phyloP scores from a whole-genome alignment of 2,113 vertebrate genomes.

The Stomatorhinus ivindoensis region DNA sequence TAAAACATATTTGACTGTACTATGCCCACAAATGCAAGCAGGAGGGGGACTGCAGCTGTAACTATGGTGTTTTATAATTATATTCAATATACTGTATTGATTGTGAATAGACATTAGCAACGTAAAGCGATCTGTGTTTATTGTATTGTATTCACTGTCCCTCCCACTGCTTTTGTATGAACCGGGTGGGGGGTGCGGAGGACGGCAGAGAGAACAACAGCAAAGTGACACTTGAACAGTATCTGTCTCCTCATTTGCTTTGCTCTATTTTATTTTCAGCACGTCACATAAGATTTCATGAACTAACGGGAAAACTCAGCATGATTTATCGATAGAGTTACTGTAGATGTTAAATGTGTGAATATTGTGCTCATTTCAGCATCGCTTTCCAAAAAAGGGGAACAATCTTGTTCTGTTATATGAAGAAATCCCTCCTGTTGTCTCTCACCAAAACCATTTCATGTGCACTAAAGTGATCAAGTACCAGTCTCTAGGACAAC shows the following conservation, averaged over 20 bases:
- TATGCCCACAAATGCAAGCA: too few species aligned
- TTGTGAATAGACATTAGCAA: neutral
- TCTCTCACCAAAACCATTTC: neutral
- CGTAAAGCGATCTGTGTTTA: too few species aligned
- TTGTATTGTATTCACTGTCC: too few species aligned
- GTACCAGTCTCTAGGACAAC: neutral
- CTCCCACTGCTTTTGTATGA: neutral
- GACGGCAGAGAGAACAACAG: neutral
- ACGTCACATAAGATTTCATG: neutral
- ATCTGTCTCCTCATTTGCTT: neutral
- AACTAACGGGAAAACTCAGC: neutral
- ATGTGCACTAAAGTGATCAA: neutral
- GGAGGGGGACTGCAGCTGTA: too few species aligned
- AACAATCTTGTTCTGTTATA: neutral
- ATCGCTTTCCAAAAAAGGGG: neutral
- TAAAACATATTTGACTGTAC: too few species aligned
- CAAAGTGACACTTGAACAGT: neutral
- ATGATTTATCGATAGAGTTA: conserved; percentile 1
- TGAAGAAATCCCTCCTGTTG: neutral
- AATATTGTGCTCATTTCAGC: conserved; percentile 2
- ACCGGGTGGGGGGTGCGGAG: neutral
- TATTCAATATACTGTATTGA: neutral
- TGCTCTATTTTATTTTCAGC: conserved; percentile 1
- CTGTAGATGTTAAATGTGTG: neutral
- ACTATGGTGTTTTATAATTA: too few species aligned